phyloP scores from a whole-genome alignment of 37 sponge, comb jelly and placozoan species.

The Agelas oroides region DNA sequence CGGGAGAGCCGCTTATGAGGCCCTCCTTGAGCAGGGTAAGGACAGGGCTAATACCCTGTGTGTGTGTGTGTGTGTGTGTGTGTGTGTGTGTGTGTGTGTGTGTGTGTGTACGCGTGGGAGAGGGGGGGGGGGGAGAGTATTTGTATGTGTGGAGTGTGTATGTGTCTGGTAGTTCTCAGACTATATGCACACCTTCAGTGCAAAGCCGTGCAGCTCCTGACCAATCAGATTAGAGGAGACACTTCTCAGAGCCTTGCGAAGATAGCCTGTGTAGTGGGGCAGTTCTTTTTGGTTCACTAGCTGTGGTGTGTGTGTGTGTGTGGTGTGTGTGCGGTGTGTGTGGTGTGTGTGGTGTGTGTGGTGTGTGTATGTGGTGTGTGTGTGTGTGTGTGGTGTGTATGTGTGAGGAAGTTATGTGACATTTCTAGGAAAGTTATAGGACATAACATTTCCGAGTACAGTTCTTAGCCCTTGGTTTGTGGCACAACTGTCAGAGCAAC shows the following conservation, averaged over 20 bases:
- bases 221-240: constrained; percentile 28
- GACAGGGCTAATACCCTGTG: constrained; percentile 85
- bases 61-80: constrained; percentile 2
- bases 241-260: constrained; percentile 47
- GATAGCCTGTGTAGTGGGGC: constrained; percentile 57
- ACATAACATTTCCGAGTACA: too few species aligned
- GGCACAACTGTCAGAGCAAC: too few species aligned
- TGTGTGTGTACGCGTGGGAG: background rate
- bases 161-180: too few species aligned
- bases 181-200: constrained; percentile 57
- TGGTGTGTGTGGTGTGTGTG: background rate
- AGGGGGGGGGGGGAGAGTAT: background rate
- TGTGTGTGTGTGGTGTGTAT: background rate
- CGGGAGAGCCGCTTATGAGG: constrained; percentile 87
- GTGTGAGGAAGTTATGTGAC: too few species aligned
- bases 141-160: too few species aligned
- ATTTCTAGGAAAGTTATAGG: too few species aligned
- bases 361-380: background rate
- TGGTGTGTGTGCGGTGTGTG: too few species aligned
- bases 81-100: too few species aligned
- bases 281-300: constrained; percentile 57
- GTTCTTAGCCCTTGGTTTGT: too few species aligned
- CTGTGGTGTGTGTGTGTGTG: constrained; percentile 11
- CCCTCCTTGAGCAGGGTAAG: constrained; percentile 88
- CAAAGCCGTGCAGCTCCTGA: constrained; percentile 72